phyloP scores from a whole-genome alignment of 2,888 invertebrate species.

The Adelphocoris suturalis region DNA sequence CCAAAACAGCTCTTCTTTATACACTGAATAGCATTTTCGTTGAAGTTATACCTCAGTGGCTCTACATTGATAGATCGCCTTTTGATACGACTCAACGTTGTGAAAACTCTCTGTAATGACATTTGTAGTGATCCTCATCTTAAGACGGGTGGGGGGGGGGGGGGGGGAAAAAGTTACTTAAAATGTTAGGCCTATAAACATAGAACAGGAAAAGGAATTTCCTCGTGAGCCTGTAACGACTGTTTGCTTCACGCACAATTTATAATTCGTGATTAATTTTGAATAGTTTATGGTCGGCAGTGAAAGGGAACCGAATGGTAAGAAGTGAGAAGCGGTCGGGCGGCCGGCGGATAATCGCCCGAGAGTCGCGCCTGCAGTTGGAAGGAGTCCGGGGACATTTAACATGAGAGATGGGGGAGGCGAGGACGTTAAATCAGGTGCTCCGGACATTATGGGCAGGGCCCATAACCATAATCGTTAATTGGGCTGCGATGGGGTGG shows the following conservation, averaged over 20 bases:
- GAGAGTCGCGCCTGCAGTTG: conserved; percentile 28
- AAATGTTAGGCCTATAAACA: too few relatives aligned
- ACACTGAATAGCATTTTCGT: too few relatives aligned
- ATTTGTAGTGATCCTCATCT: too few relatives aligned
- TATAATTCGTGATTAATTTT: not conserved
- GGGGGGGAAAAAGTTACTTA: too few relatives aligned
- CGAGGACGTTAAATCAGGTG: conserved; percentile 70
- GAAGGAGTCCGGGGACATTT: conserved; percentile 57
- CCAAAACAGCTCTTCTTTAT: too few relatives aligned
- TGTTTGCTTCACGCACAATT: not conserved
- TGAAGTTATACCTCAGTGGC: too few relatives aligned
- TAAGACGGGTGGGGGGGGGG: too few relatives aligned
- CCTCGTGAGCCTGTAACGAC: too few relatives aligned
- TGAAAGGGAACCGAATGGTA: not conserved
- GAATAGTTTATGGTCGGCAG: not conserved
- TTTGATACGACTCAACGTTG: too few relatives aligned
- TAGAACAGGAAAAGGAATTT: too few relatives aligned
- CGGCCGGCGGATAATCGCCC: not conserved
- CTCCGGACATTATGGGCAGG: conserved; percentile 55
- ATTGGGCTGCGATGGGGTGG: conserved; percentile 35
- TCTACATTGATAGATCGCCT: too few relatives aligned
- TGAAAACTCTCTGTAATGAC: too few relatives aligned
- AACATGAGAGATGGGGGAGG: conserved; percentile 65
- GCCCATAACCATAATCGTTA: conserved; percentile 71
- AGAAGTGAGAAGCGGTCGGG: not conserved